Percentiles rank a stretch among this genome's conserved stretches.
Evolutionary conservation across 1,140 invertebrate genomes (phyloP).

Genomic region (Papilio glaucus): DNA sequence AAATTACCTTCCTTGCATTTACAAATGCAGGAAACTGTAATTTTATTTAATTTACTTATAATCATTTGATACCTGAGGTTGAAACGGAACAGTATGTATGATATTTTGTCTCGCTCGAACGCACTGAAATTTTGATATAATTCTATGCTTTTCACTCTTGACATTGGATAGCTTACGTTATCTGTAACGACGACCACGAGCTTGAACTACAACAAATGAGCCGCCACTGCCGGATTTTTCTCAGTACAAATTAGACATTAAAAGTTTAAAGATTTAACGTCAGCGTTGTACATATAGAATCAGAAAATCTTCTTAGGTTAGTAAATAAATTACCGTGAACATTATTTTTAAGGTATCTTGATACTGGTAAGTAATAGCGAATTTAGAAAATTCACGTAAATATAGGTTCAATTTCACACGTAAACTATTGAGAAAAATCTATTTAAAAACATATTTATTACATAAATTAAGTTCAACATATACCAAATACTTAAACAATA

Average conservation of each 20-base stretch:
- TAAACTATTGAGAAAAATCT: background rate
- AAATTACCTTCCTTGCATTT: too few species aligned
- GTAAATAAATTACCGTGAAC: background rate
- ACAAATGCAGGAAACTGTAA: too few species aligned
- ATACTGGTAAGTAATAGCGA: background rate
- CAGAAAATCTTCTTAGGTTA: background rate
- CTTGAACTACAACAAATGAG: background rate
- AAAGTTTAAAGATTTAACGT: background rate
- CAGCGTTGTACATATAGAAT: background rate
- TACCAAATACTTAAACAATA: background rate
- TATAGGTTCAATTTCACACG: background rate
- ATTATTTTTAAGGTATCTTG: background rate
- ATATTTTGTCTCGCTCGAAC: background rate
- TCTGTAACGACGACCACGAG: constrained; percentile 5
- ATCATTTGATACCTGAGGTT: too few species aligned
- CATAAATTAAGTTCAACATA: background rate
- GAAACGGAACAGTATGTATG: background rate
- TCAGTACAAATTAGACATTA: background rate
- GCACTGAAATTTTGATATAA: background rate
- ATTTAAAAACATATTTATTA: background rate
- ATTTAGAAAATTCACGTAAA: background rate
- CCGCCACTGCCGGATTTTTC: background rate
- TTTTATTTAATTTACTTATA: too few species aligned
- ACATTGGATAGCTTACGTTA: background rate
- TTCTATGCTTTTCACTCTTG: background rate